Base-by-base conservation (phyloP, 2,888 invertebrate species). In the Drosophila neonasuta region DNA sequence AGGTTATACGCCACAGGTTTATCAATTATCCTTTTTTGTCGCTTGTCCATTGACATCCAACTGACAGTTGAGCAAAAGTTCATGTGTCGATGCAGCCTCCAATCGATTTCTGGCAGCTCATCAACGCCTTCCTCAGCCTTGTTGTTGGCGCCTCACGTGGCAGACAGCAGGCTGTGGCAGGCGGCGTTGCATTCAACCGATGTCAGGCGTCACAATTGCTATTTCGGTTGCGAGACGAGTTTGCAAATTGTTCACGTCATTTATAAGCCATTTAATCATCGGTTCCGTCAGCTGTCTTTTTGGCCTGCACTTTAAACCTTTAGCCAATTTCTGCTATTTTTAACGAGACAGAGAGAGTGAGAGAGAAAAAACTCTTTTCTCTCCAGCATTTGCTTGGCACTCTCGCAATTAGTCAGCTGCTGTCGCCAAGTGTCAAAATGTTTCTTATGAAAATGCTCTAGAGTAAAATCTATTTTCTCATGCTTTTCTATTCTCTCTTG, bases 371-470 rank as follows among this genome's bases (percentile, higher is more conserved):
- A 15, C 58, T 10, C 9, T 20, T 52, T 52, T 62, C 59, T 60
- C 41, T 32, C 11, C 50, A 32, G 34, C 20, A 20, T 20, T 55
- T 9, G 15, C 20, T 39, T 36, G 6, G 13, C 13, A 42, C 48
- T 46, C 41, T 60, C 67, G 66, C 81, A 87, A 81, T 81, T 87
- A 81, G 81, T 87, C 86, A 83, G 83, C 68, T 82, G 71, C 83
- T 87, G 81, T 81, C 81, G 86, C 69, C 71, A 82, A 87, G 87
- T 82, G 81, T 82, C 81, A 87, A 87, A 81, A 81, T 81, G 86
- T 86, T 81, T 87, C 76, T 79, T 82, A 49, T 80, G 67, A 62
- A 74, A 45, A 63, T 76, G 74, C 67, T 71, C 58, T 59, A 62
- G 69, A 70, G 51, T 36, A n/a, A 72, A 72, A 76, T 87, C 87